Evolutionary conservation across 2,113 vertebrate genomes (phyloP).

Genomic region (Taxidea taxus): DNA sequence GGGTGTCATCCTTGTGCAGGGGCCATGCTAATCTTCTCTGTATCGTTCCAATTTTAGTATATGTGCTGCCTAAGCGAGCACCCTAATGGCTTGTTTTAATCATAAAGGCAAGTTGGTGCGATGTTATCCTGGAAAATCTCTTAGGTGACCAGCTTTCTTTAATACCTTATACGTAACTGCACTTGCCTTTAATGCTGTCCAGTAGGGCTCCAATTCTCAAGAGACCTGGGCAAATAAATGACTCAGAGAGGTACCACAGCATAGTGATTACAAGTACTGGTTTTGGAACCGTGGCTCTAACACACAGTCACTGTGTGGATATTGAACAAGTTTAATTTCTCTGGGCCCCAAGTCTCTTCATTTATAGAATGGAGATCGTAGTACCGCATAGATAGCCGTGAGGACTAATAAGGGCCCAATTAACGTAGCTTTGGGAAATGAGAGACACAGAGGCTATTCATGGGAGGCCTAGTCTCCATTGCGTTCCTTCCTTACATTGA

Average conservation of each 20-base stretch:
- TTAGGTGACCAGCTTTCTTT: neutral
- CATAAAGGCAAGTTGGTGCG: neutral
- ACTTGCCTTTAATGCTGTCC: neutral
- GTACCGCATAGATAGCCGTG: too few species aligned
- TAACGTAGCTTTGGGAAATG: neutral
- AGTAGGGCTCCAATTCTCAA: neutral
- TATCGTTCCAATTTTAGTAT: too few species aligned
- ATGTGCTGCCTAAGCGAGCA: too few species aligned
- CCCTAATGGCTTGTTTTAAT: conserved; percentile 22
- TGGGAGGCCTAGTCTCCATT: neutral
- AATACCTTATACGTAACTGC: neutral
- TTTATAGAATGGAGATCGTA: neutral
- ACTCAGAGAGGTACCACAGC: neutral
- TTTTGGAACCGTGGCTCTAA: neutral
- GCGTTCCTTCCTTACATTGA: neutral
- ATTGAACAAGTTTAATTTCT: neutral
- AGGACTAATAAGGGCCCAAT: neutral
- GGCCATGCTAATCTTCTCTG: too few species aligned
- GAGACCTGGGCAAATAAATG: neutral
- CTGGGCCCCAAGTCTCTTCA: neutral
- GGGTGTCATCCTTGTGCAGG: too few species aligned
- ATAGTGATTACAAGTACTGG: neutral
- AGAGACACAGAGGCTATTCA: neutral
- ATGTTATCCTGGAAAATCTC: neutral
- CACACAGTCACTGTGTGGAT: neutral